These are phyloP conservation scores for Nothura maculosa DNA, from an alignment of 2,797 vertebrate genomes.

Conservation along the genomic window DNA sequence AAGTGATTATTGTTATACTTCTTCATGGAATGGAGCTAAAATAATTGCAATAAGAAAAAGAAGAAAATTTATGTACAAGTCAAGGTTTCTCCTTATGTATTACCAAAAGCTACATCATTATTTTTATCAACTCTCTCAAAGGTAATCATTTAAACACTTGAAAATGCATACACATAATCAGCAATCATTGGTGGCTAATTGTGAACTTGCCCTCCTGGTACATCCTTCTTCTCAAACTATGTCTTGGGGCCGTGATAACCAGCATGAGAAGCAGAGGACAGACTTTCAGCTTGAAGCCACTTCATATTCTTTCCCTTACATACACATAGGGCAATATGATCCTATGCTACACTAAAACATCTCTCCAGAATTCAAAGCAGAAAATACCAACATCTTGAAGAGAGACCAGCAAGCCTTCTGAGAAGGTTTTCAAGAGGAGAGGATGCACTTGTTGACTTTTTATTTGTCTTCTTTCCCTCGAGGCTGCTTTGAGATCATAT, in stretches of 20 bases:
- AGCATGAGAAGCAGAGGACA: conserved; percentile 22
- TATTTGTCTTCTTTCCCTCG: background rate
- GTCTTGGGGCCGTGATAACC: conserved; percentile 43
- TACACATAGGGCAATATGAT: background rate
- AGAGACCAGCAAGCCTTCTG: background rate
- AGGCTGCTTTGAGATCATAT: background rate
- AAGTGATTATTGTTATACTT: background rate
- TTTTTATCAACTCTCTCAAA: background rate
- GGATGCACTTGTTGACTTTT: background rate
- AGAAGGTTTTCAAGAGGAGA: background rate
- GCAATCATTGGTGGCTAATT: conserved; percentile 45
- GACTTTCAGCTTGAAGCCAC: conserved; percentile 55
- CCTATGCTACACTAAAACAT: background rate
- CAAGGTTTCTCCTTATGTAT: background rate
- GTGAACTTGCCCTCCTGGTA: conserved; percentile 50
- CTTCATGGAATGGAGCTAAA: background rate
- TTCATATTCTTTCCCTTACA: conserved; percentile 28
- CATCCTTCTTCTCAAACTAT: conserved; percentile 17
- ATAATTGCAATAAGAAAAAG: conserved; percentile 3
- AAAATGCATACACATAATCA: conserved; percentile 42
- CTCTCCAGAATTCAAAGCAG: conserved; percentile 18
- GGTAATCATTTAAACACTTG: conserved; percentile 31
- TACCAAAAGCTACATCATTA: conserved; percentile 3
- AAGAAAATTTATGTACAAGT: conserved; percentile 16
- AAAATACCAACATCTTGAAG: background rate